Percentiles rank a stretch among this genome's conserved stretches.
These are phyloP conservation scores for Rhynchotus rufescens DNA, from an alignment of 2,797 vertebrate species.

Conservation along the genomic window DNA sequence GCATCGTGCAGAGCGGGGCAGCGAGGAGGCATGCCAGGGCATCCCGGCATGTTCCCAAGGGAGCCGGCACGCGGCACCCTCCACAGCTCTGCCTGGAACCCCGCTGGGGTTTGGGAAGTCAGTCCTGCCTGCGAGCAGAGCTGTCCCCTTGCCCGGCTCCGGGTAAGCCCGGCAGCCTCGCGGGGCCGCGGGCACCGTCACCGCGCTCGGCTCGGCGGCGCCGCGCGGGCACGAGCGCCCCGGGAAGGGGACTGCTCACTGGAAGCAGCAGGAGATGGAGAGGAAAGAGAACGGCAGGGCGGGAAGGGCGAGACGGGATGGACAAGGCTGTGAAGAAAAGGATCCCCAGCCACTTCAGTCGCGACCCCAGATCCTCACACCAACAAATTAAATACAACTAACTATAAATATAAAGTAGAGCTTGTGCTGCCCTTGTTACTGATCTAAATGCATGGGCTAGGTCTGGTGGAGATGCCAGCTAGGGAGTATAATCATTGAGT, in stretches of 20 bases:
- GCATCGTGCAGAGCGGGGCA: conserved; percentile 65
- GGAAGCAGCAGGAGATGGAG: background rate
- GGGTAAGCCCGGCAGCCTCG: accelerated
- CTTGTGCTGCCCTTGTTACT: background rate
- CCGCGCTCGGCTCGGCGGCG: background rate
- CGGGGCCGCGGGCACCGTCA: accelerated
- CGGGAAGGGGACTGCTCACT: background rate
- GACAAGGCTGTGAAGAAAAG: background rate
- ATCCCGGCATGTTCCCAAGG: background rate
- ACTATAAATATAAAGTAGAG: background rate
- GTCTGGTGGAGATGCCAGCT: background rate
- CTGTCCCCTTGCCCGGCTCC: background rate
- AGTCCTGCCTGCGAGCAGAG: background rate
- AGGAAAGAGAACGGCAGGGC: background rate
- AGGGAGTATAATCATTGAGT: background rate
- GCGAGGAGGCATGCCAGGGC: conserved; percentile 12
- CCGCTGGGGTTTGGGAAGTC: background rate
- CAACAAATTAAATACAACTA: background rate
- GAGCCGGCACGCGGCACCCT: background rate
- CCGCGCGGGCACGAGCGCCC: accelerated
- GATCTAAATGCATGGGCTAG: background rate
- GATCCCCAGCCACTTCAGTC: background rate
- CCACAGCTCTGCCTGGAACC: accelerated
- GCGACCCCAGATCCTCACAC: background rate
- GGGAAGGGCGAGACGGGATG: accelerated